Conservation (phyloP, 2,113 vertebrate genomes). For the human region DNA sequence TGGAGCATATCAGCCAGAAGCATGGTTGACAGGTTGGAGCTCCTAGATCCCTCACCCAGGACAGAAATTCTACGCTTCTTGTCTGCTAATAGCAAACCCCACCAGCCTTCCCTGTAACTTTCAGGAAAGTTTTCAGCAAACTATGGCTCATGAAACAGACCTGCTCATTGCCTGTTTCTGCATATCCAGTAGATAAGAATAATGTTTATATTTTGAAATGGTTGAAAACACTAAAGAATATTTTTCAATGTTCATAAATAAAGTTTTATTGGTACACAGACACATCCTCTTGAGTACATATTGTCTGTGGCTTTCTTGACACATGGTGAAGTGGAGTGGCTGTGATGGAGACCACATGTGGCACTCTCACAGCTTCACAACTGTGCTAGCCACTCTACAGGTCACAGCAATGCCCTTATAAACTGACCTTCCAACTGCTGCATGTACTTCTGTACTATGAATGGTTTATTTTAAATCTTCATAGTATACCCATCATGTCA, state of each 20-base stretch:
- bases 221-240: background rate
- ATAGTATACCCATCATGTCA: too few relatives aligned
- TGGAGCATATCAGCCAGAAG: background rate
- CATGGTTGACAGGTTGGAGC: background rate
- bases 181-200: background rate
- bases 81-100: background rate
- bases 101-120: background rate
- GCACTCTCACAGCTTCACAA: background rate
- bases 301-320: background rate
- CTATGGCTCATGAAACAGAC: background rate
- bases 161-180: background rate
- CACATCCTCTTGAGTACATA: fast-evolving
- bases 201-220: background rate
- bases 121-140: background rate
- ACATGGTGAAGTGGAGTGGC: background rate
- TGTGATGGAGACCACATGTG: background rate
- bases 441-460: background rate
- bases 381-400: too few relatives aligned
- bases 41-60: background rate
- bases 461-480: background rate
- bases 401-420: fast-evolving
- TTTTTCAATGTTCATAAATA: background rate
- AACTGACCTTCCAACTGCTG: fast-evolving
- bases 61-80: background rate
- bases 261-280: too few relatives aligned